A percentile compares a stretch with the other conserved stretches of the same genome.
Evolutionary conservation across 2,797 vertebrate genomes (phyloP).

Genomic region (Rhynchotus rufescens): DNA sequence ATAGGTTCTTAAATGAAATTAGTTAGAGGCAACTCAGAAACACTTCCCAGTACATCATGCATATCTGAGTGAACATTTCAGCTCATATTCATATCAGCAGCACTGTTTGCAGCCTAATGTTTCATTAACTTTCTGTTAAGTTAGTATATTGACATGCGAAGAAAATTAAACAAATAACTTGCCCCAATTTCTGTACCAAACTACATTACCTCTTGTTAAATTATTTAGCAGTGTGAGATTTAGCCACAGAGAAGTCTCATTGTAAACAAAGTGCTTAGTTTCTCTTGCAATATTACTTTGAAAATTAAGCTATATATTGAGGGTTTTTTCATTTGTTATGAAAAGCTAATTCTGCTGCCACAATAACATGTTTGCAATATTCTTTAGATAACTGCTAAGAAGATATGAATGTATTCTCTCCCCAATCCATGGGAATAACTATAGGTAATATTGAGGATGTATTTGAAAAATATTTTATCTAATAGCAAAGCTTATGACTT

Average conservation of each 20-base stretch:
- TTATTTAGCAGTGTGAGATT: neutral
- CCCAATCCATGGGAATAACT: neutral
- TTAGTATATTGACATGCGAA: neutral
- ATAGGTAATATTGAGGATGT: neutral
- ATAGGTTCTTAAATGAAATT: neutral
- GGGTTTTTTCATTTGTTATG: neutral
- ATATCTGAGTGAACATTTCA: neutral
- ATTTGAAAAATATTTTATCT: neutral
- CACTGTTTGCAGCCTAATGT: neutral
- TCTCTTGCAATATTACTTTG: neutral
- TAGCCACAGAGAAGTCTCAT: neutral
- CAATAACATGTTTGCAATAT: neutral
- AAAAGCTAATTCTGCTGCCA: neutral
- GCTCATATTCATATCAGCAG: neutral
- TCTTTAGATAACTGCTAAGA: neutral
- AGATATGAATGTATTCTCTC: neutral
- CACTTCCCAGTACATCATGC: rapidly evolving
- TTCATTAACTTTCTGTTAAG: neutral
- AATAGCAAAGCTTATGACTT: rapidly evolving
- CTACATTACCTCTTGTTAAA: neutral
- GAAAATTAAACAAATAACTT: neutral
- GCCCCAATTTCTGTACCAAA: neutral
- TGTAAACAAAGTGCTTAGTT: neutral
- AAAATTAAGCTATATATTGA: neutral
- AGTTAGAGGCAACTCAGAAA: neutral